Evolutionary conservation across 2,113 vertebrate genomes (phyloP), one percentile per base, ranked within the genome.

Genomic region (Castor canadensis): DNA sequence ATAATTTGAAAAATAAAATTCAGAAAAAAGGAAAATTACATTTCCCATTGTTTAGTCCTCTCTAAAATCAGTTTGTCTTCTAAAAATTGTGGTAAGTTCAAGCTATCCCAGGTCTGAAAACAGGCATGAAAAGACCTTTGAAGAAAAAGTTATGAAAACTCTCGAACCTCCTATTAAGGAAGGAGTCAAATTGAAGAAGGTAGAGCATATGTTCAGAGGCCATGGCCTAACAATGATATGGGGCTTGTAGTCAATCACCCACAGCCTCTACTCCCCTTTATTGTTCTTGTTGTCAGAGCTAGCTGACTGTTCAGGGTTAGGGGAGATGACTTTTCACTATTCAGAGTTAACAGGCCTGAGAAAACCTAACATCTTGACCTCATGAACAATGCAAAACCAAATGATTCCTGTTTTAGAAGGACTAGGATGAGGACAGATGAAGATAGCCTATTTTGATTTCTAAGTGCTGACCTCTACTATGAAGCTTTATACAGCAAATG

Each of bases 81-180:
- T 73, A 32, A 85, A 77, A 73, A 72, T 71, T 87, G 69, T 77
- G 54, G 12, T 89, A 91, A 75, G 24, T 81, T 89, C 66, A 87
- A 66, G 64, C 79, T 87, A 71, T 15, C 83, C 49, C 35, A 28
- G 30, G 54, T 87, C 75, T 77, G 9, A 82, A 75, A 86, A 81
- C 0, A 56, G 35, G 32, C 43, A 71, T 75, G 67, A 89, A 77
- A 86, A 56, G 28, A 52, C 6, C 49, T 89, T 86, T 89, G 30
- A 67, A 72, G 66, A 80, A 88, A 89, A 85, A 20, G 30, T 69
- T n/a, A 58, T 67, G 35, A 47, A 76, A 84, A 67, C 4, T 12
- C 66, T 62, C n/a, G 40, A 64, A 75, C n/a, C 66, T 38, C 40
- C n/a, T 72, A 26, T 19, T 73, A 71, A 66, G 38, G 40, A 64